A percentile compares a stretch with the other conserved stretches of the same genome.
phyloP scores from a whole-genome alignment of 2,888 invertebrate species.

The Sisyra nigra region DNA sequence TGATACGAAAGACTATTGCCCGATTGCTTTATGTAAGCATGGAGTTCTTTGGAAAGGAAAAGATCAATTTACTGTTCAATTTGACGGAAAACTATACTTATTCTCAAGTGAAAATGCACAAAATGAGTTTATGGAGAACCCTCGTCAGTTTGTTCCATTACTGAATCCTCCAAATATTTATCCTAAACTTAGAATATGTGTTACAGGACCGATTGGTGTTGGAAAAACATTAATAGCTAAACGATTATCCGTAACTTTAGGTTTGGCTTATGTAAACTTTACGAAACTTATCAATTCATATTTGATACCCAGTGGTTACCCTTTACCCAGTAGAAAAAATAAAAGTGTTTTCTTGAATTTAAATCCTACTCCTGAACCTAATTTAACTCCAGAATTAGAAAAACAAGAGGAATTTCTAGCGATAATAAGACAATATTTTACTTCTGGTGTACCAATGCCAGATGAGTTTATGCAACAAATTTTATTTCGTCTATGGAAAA shows the following conservation, averaged over 20 bases:
- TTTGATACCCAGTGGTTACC: neutral
- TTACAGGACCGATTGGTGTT: conserved; percentile 36
- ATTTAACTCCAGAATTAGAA: conserved; percentile 9
- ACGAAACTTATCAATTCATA: conserved; percentile 17
- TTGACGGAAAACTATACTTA: conserved; percentile 35
- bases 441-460: conserved; percentile 30
- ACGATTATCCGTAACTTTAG: conserved; percentile 35
- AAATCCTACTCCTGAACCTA: conserved; percentile 3
- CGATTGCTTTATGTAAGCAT: conserved; percentile 36
- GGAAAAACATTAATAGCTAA: conserved; percentile 36
- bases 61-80: conserved; percentile 32
- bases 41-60: conserved; percentile 44
- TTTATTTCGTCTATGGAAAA: conserved; percentile 33
- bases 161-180: conserved; percentile 27
- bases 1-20: conserved; percentile 42
- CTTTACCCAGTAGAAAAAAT: neutral
- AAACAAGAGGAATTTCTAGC: conserved; percentile 9
- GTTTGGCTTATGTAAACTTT: conserved; percentile 35
- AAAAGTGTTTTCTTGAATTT: neutral
- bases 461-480: conserved; percentile 28
- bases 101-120: conserved; percentile 33
- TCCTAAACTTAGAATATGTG: conserved; percentile 37
- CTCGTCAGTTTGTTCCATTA: conserved; percentile 31
- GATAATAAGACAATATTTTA: conserved; percentile 33
- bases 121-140: conserved; percentile 31